Base-by-base conservation (phyloP, 2,113 vertebrate species). In the Ictidomys tridecemlineatus region DNA sequence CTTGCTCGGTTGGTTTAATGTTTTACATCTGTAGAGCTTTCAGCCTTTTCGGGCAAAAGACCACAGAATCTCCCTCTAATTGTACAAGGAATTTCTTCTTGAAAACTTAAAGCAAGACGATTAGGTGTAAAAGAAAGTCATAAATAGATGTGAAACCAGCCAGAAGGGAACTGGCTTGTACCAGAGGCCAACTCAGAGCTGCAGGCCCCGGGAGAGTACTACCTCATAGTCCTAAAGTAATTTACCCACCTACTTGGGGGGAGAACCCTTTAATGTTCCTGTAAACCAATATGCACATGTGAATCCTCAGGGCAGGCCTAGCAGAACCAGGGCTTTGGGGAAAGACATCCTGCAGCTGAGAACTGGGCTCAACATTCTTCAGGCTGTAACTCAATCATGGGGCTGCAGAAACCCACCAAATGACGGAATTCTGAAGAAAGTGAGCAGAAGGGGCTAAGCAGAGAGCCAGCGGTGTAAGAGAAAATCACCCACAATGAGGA, bases 301-400 rank as follows among this genome's bases (percentile, higher is more conserved):
- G 82, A 85, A 32, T 72, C 73, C 82, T 89, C 51, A 22, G 73
- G n/a, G 74, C 73, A 86, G 78, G 51, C 48, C 72, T 45, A 0
- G 4, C 9, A 48, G 58, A 30, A 1, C 32, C 61, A 69, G 87
- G 84, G 67, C 48, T 67, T 26, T 69, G 7, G 63, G 69, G 73
- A 94, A 91, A 94, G 90, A 86, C 85, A 72, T 39, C 63, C 79
- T 32, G 69, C 77, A 93, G 73, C 58, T 80, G 95, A 96, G 82
- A 76, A 85, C 87, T 4, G 8, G 18, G 63, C 39, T 94, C 63
- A 30, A 73, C 65, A 74, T 39, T 90, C 63, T 83, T 65, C 34
- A 1, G 78, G 74, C 32, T 56, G 93, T 51, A 80, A 96, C 37
- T 65, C 56, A n/a, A 92, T 96, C 48, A 0, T 24, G 28, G 3